These are phyloP conservation scores for Opisthocomus hoazin DNA, from an alignment of 2,113 vertebrate genomes.

Conservation along the genomic window DNA sequence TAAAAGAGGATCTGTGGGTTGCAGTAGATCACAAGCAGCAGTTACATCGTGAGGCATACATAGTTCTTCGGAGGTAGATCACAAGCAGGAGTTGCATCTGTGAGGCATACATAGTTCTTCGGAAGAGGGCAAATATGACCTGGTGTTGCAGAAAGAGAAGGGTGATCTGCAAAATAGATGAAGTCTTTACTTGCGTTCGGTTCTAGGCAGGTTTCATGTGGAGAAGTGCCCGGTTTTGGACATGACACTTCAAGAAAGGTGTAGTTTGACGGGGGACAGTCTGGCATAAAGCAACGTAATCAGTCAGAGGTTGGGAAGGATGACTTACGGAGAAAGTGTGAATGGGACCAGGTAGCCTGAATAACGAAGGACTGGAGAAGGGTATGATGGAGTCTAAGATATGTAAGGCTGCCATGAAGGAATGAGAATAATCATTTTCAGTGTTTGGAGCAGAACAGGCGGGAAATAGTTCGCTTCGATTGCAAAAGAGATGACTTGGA, in stretches of 20 bases:
- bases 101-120: background rate
- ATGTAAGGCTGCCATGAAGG: background rate
- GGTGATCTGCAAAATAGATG: background rate
- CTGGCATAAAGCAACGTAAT: background rate
- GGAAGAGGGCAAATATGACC: background rate
- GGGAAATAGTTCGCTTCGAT: background rate
- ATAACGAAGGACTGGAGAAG: background rate
- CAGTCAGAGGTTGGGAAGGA: background rate
- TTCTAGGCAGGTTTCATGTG: background rate
- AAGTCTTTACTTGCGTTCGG: background rate
- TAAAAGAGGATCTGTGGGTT: background rate
- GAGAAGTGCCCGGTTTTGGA: background rate
- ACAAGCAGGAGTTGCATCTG: background rate
- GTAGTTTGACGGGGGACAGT: background rate
- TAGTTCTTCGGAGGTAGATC: background rate
- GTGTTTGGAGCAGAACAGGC: background rate
- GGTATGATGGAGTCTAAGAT: background rate
- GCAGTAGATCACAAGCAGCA: background rate
- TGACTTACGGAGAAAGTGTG: background rate
- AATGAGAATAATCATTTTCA: background rate
- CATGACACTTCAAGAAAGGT: background rate
- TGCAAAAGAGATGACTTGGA: background rate
- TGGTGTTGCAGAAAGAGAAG: background rate
- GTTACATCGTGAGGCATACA: too few relatives aligned
- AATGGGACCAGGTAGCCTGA: background rate